Conservation (phyloP, 35 echinoderm and acorn worm species). For the Diadema setosum region DNA sequence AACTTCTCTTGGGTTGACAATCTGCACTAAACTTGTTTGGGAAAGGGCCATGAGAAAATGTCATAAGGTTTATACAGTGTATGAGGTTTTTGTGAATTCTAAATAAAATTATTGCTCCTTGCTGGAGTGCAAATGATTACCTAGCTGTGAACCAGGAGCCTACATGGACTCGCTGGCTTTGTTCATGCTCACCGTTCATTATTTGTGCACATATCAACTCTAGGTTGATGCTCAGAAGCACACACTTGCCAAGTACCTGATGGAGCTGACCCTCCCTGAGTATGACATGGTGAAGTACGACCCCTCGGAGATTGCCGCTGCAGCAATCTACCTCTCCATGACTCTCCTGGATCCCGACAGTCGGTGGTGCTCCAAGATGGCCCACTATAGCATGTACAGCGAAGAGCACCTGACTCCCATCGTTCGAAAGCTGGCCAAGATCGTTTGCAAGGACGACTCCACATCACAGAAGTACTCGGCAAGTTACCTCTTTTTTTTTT, state of each 20-base stretch:
- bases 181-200: no score
- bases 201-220: background rate
- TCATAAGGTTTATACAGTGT: no score
- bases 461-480: slow-evolving; percentile 84
- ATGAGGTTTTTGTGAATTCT: no score
- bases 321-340: slow-evolving; percentile 78
- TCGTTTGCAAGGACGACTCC: slow-evolving; percentile 31
- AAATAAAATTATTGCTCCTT: no score
- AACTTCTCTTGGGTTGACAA: no score
- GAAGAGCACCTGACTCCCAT: slow-evolving; percentile 62
- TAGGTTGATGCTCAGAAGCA: slow-evolving; percentile 87
- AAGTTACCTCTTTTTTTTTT: background rate
- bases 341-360: slow-evolving; percentile 50
- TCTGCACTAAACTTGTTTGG: no score
- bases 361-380: slow-evolving; percentile 39
- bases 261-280: slow-evolving; percentile 92
- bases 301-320: slow-evolving; percentile 96
- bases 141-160: no score
- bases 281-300: slow-evolving; percentile 90
- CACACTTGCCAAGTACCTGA: slow-evolving; percentile 93
- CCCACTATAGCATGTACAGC: slow-evolving; percentile 85
- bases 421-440: slow-evolving; percentile 55
- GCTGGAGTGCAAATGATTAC: no score
- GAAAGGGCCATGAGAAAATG: no score
- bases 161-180: no score